Evolutionary conservation across 1,140 invertebrate species (phyloP).

Genomic region (Lethrus apterus): DNA sequence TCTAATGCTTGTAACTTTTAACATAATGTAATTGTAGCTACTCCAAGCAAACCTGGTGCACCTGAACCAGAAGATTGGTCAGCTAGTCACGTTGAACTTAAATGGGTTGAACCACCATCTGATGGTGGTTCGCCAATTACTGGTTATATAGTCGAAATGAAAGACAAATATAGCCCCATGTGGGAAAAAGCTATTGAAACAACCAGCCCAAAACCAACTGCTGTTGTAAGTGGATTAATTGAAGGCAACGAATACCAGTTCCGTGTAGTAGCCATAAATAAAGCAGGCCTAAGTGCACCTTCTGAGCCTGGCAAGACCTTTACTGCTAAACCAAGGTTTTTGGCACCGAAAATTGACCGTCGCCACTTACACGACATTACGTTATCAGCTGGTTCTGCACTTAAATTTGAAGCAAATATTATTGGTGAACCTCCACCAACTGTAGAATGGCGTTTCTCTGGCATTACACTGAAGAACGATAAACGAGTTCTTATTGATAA

Average conservation of each 20-base stretch:
- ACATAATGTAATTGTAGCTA: conserved; percentile 44
- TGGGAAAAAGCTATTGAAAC: conserved; percentile 88
- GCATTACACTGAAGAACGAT: conserved; percentile 47
- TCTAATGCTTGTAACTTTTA: conserved; percentile 4
- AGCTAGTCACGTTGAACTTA: conserved; percentile 80
- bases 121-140: conserved; percentile 90
- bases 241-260: conserved; percentile 99
- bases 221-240: conserved; percentile 75
- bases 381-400: conserved; percentile 80
- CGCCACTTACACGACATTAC: conserved; percentile 82
- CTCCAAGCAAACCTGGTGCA: conserved; percentile 72
- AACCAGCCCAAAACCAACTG: conserved; percentile 60
- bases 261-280: conserved; percentile 93
- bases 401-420: conserved; percentile 88
- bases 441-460: conserved; percentile 78
- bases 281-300: conserved; percentile 85
- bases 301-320: conserved; percentile 82
- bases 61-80: conserved; percentile 89
- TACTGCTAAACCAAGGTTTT: conserved; percentile 82
- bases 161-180: conserved; percentile 89
- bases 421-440: conserved; percentile 87
- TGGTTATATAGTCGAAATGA: conserved; percentile 94
- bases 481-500: conserved; percentile 70
- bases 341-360: conserved; percentile 93
- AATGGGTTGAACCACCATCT: conserved; percentile 71